phyloP scores from a whole-genome alignment of 2,113 vertebrate species.

The Micromys minutus region DNA sequence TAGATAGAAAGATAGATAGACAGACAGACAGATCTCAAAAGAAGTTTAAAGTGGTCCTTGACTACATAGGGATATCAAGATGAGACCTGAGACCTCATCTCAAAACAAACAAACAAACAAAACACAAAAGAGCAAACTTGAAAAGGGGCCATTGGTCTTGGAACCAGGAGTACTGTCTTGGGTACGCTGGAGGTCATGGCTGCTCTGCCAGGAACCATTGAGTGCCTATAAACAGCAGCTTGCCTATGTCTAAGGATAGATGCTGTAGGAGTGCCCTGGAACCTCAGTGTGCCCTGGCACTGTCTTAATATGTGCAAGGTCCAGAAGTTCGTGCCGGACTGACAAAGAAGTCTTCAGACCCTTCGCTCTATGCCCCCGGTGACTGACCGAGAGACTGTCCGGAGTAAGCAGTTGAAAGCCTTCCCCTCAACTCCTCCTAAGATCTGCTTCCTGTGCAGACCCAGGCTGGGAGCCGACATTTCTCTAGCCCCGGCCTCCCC shows the following conservation, averaged over 20 bases:
- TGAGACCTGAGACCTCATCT: background rate
- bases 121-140: background rate
- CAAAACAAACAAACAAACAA: too few species aligned
- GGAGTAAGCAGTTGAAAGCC: background rate
- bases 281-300: background rate
- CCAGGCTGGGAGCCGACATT: background rate
- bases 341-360: background rate
- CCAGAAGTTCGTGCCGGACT: background rate
- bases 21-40: background rate
- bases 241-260: background rate
- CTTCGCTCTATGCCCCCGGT: background rate
- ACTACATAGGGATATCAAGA: background rate
- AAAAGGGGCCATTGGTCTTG: background rate
- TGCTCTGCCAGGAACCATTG: background rate
- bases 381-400: background rate
- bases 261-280: background rate
- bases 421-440: background rate
- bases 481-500: background rate
- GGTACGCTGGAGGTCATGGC: background rate
- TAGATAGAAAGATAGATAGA: too few species aligned
- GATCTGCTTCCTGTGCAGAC: background rate
- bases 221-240: background rate
- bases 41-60: background rate
- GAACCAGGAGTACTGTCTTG: background rate
- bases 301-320: background rate